Conservation (phyloP, 2,888 invertebrate species). For the Himalopsyche kuldschensis region DNA sequence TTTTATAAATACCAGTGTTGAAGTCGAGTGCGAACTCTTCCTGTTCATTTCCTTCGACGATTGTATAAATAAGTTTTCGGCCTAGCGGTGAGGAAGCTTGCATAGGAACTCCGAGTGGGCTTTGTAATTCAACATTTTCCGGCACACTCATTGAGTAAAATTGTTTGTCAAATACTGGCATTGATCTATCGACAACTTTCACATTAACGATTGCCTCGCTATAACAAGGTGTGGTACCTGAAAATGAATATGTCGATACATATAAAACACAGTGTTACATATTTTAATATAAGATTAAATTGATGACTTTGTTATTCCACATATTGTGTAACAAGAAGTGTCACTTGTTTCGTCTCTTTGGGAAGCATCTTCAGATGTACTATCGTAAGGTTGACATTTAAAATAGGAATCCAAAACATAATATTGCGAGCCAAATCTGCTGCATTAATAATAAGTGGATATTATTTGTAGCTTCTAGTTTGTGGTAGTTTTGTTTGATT, state of each 20-base stretch:
- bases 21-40: conserved; percentile 91
- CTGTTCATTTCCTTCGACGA: conserved; percentile 78
- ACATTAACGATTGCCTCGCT: conserved; percentile 76
- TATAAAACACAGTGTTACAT: too few relatives aligned
- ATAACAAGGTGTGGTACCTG: conserved; percentile 72
- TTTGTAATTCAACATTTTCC: conserved; percentile 80
- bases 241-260: conserved; percentile 23
- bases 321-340: too few relatives aligned
- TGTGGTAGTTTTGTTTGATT: too few relatives aligned
- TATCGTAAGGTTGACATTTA: too few relatives aligned
- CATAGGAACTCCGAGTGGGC: conserved; percentile 77
- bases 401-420: background rate
- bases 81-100: conserved; percentile 85
- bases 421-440: background rate
- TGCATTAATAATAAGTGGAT: background rate
- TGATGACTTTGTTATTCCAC: too few relatives aligned
- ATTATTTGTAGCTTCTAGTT: too few relatives aligned
- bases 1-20: conserved; percentile 75
- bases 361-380: too few relatives aligned
- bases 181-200: conserved; percentile 82
- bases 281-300: too few relatives aligned
- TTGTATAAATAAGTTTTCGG: conserved; percentile 89
- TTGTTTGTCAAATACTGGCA: conserved; percentile 91
- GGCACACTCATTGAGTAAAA: conserved; percentile 79
- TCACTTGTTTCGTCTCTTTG: too few relatives aligned